Evolutionary conservation across 2,888 invertebrate genomes (phyloP), one percentile per base, ranked within the genome.

Genomic region (Coecobrya sp.): DNA sequence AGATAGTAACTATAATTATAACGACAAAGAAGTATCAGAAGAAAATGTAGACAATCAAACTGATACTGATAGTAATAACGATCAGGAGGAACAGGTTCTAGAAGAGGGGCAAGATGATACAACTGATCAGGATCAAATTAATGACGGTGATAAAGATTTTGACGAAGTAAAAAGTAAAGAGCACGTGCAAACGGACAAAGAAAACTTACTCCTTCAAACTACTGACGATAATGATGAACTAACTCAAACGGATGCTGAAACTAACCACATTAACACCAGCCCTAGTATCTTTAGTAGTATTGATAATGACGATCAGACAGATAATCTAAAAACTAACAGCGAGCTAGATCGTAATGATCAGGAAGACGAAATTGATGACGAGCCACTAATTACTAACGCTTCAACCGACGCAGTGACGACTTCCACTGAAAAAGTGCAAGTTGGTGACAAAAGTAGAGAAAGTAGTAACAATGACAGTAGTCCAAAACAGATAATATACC

Each of bases 351-450:
- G 27, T 59, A 27, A 65, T 22, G 65, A 25, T 25, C 19, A 59
- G 36, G 7, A 36, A n/a, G 42, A 30, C 25, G 62, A 70, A 10
- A 8, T 8, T 30, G 49, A 42, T 22, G 65, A 42, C n/a, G 85
- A 90, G 36, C 76, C 59, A 68, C 68, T 89, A 49, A 22, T 89
- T 11, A 70, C 70, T 0, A 89, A 90, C 45, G 85, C 79, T 76
- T 90, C 84, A 22, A 85, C 84, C 10, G 89, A 85, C 70, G 52
- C 42, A 3, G 22, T 68, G 49, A 81, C 19, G 0, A 73, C 86
- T 27, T 30, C 86, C 16, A 11, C 42, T 19, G 84, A 85, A 59
- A 70, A 70, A 70, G 45, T 76, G 22, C 82, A 59, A n/a, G 55
- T 25, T 55, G 62, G 82, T 59, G 59, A 82, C 36, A 82, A 82